Evolutionary conservation across 2,888 invertebrate species (phyloP).

Genomic region (Coelinius sp.): DNA sequence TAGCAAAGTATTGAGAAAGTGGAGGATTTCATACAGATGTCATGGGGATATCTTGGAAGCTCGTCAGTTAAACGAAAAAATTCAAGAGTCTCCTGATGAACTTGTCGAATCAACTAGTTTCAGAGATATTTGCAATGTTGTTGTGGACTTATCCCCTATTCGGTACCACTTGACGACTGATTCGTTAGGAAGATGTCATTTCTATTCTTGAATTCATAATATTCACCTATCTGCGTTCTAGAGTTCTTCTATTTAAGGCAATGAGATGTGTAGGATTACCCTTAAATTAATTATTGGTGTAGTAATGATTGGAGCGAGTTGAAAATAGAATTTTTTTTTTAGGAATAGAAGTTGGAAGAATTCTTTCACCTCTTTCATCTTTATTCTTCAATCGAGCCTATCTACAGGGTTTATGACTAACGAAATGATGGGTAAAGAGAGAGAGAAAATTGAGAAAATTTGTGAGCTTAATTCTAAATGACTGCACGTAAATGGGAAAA

Average conservation of each 20-base stretch:
- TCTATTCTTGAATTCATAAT: background rate
- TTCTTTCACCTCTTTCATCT: background rate
- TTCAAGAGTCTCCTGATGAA: too few species aligned
- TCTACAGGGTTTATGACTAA: background rate
- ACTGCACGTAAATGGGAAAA: background rate
- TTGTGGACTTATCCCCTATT: background rate
- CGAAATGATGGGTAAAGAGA: background rate
- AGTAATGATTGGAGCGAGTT: background rate
- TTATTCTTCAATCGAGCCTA: background rate
- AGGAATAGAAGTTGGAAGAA: background rate
- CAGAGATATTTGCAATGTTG: background rate
- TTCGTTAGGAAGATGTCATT: background rate
- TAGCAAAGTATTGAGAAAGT: background rate
- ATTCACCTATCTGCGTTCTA: constrained; percentile 5
- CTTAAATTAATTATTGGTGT: background rate
- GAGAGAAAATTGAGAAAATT: background rate
- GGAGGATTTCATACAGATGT: background rate
- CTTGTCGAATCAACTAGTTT: too few species aligned
- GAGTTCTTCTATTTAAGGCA: constrained; percentile 5
- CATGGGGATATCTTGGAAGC: background rate
- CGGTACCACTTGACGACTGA: background rate
- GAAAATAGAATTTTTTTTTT: background rate
- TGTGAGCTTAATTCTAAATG: background rate
- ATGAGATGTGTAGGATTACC: background rate
- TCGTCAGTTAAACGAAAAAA: too few species aligned